These are phyloP conservation scores for Notechis scutatus DNA, from an alignment of 2,113 vertebrate species.

Conservation along the genomic window DNA sequence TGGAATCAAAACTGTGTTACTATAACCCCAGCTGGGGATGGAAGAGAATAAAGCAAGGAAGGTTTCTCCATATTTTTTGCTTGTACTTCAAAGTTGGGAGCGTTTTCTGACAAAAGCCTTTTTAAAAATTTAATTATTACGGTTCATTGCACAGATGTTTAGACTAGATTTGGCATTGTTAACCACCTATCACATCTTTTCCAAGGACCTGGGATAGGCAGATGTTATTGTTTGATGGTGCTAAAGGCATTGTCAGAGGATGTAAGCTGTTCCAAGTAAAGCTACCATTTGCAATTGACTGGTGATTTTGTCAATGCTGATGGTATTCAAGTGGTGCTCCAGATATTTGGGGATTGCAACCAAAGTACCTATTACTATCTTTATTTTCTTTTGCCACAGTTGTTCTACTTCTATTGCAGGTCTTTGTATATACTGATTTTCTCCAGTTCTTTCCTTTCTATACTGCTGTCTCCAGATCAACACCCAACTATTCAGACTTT, in stretches of 20 bases:
- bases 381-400: not conserved
- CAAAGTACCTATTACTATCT: not conserved
- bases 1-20: not conserved
- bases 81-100: not conserved
- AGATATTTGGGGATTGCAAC: too few relatives aligned
- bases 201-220: not conserved
- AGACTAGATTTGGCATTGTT: not conserved
- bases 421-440: not conserved
- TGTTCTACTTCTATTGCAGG: not conserved
- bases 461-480: not conserved
- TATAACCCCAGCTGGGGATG: not conserved
- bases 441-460: not conserved
- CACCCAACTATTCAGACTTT: not conserved
- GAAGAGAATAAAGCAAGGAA: not conserved
- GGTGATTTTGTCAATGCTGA: not conserved
- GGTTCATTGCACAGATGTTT: not conserved
- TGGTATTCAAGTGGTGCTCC: not conserved
- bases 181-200: not conserved
- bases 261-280: not conserved
- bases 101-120: not conserved
- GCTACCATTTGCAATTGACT: not conserved
- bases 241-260: not conserved
- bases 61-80: not conserved
- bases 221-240: not conserved
- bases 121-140: not conserved